Percentiles rank a stretch among this genome's conserved stretches.
Evolutionary conservation across 1,140 invertebrate genomes (phyloP).

Genomic region (Drosophila virilis): DNA sequence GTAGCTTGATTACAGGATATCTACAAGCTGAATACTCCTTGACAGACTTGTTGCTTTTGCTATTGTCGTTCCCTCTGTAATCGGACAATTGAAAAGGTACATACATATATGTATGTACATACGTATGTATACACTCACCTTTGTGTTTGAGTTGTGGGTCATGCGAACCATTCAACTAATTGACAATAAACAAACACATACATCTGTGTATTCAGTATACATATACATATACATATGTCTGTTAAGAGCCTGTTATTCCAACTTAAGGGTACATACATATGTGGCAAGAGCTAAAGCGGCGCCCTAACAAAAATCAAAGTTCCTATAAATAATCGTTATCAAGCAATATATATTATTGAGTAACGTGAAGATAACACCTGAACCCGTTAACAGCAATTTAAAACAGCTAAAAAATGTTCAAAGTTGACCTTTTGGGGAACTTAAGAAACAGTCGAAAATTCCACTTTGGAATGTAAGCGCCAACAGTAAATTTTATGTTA

Average conservation of each 20-base stretch:
- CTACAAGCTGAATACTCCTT: neutral
- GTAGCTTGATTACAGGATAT: neutral
- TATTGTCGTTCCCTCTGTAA: constrained; percentile 5
- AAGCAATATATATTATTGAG: neutral
- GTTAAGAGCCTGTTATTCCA: neutral
- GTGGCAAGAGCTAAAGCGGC: neutral
- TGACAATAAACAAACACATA: constrained; percentile 35
- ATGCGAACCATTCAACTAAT: constrained; percentile 33
- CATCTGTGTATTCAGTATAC: neutral
- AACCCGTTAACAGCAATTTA: no score
- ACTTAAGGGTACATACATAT: neutral
- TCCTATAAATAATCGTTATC: neutral
- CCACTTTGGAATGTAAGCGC: no score
- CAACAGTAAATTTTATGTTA: neutral
- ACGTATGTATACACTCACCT: constrained; percentile 1
- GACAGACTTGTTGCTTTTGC: constrained; percentile 19
- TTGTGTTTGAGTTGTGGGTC: constrained; percentile 25
- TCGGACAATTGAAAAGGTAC: constrained; percentile 12
- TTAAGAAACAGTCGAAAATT: no score
- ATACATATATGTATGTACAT: constrained; percentile 5
- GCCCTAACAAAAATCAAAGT: neutral
- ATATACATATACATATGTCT: neutral
- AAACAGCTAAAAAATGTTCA: no score
- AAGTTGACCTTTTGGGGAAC: no score
- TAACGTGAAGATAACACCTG: neutral